Conservation (phyloP, 1,140 invertebrate species). For the Eumaeus atala region DNA sequence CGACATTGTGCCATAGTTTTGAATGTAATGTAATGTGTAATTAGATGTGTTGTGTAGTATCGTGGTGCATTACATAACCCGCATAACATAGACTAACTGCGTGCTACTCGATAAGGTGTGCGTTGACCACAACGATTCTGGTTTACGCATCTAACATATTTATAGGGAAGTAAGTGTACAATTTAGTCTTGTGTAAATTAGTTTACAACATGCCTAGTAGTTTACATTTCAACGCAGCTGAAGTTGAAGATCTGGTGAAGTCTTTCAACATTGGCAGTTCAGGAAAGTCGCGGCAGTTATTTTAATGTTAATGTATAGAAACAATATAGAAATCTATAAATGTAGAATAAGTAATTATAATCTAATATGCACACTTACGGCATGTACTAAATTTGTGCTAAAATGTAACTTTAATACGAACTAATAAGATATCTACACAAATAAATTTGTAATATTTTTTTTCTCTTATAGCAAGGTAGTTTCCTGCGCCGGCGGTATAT, state of each 20-base stretch:
- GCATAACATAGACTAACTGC: not conserved
- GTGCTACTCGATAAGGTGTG: too few species aligned
- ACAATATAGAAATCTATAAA: not conserved
- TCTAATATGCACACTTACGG: not conserved
- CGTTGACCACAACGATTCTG: too few species aligned
- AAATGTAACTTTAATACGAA: slow-evolving; percentile 1
- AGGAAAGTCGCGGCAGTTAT: too few species aligned
- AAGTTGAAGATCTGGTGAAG: too few species aligned
- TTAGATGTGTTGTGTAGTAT: slow-evolving; percentile 6
- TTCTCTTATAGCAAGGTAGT: slow-evolving; percentile 35
- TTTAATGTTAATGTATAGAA: not conserved
- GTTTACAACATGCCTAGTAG: too few species aligned
- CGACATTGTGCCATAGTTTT: slow-evolving; percentile 7
- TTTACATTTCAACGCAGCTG: too few species aligned
- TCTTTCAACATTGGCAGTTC: too few species aligned
- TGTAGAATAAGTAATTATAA: slow-evolving; percentile 3
- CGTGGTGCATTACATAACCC: slow-evolving; percentile 8
- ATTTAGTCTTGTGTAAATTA: too few species aligned
- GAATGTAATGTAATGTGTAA: not conserved
- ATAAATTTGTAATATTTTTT: slow-evolving; percentile 22
- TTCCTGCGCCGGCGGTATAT: slow-evolving; percentile 14
- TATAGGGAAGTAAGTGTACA: too few species aligned
- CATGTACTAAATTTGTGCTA: slow-evolving; percentile 6
- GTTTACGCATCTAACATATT: too few species aligned
- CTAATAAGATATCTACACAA: not conserved